A percentile compares a stretch with the other conserved stretches of the same genome.
These are phyloP conservation scores for Microtus obscurus DNA, from an alignment of 2,797 vertebrate species.

Conservation along the genomic window DNA sequence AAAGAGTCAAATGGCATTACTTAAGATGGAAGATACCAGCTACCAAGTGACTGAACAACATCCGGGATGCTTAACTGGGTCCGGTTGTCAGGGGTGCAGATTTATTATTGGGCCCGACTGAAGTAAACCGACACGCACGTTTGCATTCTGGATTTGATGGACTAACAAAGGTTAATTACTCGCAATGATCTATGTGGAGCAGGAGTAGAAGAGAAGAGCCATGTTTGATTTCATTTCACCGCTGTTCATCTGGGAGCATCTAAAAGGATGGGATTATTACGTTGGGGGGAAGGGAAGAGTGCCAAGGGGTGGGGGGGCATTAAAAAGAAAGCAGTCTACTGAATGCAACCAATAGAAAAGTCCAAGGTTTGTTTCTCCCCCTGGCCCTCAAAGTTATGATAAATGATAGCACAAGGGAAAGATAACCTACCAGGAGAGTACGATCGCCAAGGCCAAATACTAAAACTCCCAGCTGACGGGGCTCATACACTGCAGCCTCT, in stretches of 20 bases:
- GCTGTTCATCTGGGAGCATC: slow-evolving; percentile 91
- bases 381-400: slow-evolving; percentile 94
- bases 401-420: slow-evolving; percentile 98
- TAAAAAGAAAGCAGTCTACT: slow-evolving; percentile 73
- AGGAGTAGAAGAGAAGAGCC: slow-evolving; percentile 87
- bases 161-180: slow-evolving; percentile 93
- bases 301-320: neutral
- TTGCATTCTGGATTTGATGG: slow-evolving; percentile 88
- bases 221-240: slow-evolving; percentile 91
- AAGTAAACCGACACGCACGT: slow-evolving; percentile 81
- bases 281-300: neutral
- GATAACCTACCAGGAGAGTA: slow-evolving; percentile 97
- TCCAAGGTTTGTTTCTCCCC: slow-evolving; percentile 88
- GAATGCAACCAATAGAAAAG: slow-evolving; percentile 88
- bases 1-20: slow-evolving; percentile 87
- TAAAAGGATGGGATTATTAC: slow-evolving; percentile 89
- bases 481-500: slow-evolving; percentile 97
- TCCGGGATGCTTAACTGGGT: slow-evolving; percentile 72
- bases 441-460: slow-evolving; percentile 98
- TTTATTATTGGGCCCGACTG: slow-evolving; percentile 81
- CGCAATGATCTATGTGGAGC: slow-evolving; percentile 89
- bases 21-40: slow-evolving; percentile 84
- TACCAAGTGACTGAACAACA: slow-evolving; percentile 78
- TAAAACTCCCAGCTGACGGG: slow-evolving; percentile 98
- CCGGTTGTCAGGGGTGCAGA: slow-evolving; percentile 81